A percentile compares a stretch with the other conserved stretches of the same genome.
Evolutionary conservation across 2,888 invertebrate genomes (phyloP).

Genomic region (Stictocephala bisonia): DNA sequence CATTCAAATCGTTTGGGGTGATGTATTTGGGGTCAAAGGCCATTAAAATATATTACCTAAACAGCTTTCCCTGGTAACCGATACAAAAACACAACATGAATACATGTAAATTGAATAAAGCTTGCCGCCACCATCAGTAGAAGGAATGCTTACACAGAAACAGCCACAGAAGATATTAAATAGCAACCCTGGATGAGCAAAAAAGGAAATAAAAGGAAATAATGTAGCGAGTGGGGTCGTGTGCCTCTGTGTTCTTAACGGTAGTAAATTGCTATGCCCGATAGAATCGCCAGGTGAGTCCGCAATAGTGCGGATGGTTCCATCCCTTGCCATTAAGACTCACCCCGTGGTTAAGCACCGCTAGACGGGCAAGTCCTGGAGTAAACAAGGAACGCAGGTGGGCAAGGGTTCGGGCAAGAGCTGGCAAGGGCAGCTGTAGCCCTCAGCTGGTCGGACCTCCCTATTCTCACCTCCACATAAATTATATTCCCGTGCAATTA

Average conservation of each 20-base stretch:
- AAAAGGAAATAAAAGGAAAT: no score
- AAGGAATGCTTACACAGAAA: no score
- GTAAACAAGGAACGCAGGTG: constrained; percentile 30
- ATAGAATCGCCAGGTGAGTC: constrained; percentile 31
- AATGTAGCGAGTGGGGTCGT: neutral
- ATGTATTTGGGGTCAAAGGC: no score
- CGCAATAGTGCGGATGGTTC: neutral
- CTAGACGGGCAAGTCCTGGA: constrained; percentile 8
- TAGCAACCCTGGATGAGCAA: no score
- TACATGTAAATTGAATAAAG: no score
- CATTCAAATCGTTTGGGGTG: no score
- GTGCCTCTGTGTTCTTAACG: constrained; percentile 38
- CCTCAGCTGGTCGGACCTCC: no score
- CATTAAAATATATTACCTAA: no score
- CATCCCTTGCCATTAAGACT: constrained; percentile 10
- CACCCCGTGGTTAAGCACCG: constrained; percentile 27
- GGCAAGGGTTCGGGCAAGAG: constrained; percentile 12
- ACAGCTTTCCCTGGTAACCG: no score
- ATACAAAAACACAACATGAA: no score
- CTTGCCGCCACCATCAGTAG: no score
- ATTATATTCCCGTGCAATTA: constrained; percentile 41
- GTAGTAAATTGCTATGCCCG: constrained; percentile 28
- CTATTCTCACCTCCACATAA: constrained; percentile 39
- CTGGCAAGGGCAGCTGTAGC: constrained; percentile 24
- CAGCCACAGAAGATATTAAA: no score